Conservation (phyloP, 2,888 invertebrate species). For the Coelinius sp. region DNA sequence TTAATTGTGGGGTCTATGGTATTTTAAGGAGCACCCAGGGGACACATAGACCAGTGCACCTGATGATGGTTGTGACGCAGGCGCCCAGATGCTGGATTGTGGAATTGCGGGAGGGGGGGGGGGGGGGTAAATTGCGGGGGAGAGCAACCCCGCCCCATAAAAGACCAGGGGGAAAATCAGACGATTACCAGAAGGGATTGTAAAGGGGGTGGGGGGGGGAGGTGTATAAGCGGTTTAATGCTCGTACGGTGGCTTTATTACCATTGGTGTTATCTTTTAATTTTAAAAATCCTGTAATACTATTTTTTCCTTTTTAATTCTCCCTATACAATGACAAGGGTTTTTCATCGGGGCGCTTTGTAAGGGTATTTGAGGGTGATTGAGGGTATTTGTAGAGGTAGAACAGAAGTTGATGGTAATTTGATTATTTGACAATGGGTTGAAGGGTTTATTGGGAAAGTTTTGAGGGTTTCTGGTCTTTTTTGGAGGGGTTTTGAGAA, state of each 20-base stretch:
- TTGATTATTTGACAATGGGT: slow-evolving; percentile 1
- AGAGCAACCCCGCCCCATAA: slow-evolving; percentile 43
- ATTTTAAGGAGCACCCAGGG: slow-evolving; percentile 23
- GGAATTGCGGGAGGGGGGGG: slow-evolving; percentile 43
- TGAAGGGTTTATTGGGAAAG: slow-evolving; percentile 7
- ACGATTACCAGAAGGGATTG: too few relatives aligned
- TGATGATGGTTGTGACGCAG: slow-evolving; percentile 21
- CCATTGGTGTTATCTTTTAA: slow-evolving; percentile 24
- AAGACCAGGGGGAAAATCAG: slow-evolving; percentile 21
- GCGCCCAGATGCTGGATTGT: slow-evolving; percentile 25
- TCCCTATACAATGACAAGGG: background rate
- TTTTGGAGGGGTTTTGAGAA: background rate
- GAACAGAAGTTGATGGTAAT: slow-evolving; percentile 1
- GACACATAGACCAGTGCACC: slow-evolving; percentile 3
- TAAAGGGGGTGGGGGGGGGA: background rate
- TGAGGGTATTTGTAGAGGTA: background rate
- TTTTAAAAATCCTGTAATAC: slow-evolving; percentile 15
- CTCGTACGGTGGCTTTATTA: slow-evolving; percentile 25
- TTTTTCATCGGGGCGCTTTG: background rate
- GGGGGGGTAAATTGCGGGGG: slow-evolving; percentile 46
- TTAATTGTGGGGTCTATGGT: slow-evolving; percentile 21
- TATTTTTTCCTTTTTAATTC: background rate
- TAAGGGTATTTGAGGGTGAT: background rate
- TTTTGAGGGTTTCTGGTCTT: background rate
- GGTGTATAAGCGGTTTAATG: slow-evolving; percentile 19